Conservation (phyloP, 2,888 invertebrate species). For the Callosobruchus maculatus region DNA sequence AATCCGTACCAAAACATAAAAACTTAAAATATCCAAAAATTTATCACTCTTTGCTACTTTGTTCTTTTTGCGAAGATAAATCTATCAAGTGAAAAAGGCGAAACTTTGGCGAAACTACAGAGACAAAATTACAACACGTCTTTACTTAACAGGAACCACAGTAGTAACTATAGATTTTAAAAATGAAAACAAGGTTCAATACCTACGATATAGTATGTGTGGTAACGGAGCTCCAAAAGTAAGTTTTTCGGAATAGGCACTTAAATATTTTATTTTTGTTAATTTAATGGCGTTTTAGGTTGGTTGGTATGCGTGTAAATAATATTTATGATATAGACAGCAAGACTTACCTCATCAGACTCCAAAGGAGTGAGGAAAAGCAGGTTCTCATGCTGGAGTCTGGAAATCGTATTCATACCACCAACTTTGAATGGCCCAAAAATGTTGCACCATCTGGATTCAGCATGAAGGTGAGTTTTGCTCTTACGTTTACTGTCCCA, state of each 20-base stretch:
- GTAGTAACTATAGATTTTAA: too few relatives aligned
- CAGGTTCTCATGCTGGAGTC: constrained; percentile 87
- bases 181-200: constrained; percentile 91
- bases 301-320: constrained; percentile 88
- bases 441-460: constrained; percentile 93
- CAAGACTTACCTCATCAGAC: constrained; percentile 88
- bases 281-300: constrained; percentile 49
- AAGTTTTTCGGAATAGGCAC: constrained; percentile 37
- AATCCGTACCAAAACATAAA: background rate
- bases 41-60: background rate
- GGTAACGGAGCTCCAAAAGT: constrained; percentile 83
- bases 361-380: constrained; percentile 85
- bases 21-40: background rate
- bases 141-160: background rate
- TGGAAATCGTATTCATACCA: constrained; percentile 89
- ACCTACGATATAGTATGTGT: constrained; percentile 90
- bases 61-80: background rate
- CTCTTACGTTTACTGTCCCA: too few relatives aligned
- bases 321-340: constrained; percentile 98
- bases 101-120: background rate
- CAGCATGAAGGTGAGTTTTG: constrained; percentile 81
- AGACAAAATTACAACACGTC: background rate
- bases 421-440: constrained; percentile 98
- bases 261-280: background rate
- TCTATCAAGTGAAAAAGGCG: background rate